Base-by-base conservation (phyloP, 2,888 invertebrate genomes). In the Endotricha flammealis region DNA sequence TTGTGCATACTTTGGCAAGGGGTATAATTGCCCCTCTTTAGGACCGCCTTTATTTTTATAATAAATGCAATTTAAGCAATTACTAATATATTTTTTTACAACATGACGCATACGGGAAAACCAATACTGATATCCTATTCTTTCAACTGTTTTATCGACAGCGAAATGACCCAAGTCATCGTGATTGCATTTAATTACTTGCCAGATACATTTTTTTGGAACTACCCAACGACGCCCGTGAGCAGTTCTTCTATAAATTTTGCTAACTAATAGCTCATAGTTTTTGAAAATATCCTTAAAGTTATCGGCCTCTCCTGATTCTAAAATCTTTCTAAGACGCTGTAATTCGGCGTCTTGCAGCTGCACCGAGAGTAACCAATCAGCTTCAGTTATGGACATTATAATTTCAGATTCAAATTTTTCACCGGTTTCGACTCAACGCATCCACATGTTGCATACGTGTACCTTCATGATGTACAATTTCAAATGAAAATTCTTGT, bases 291-390 rank as follows among this genome's bases (percentile, higher is more conserved):
- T 35, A 4, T 45, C 24, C 38, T 40, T 53, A 35, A 53, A 12
- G 3, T 28, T 12, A 10, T 53, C 41, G 11, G 38, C 36, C 1
- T 59, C 44, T 7, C 54, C 53, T 32, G 53, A 50, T 17, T 41
- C 29, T 46, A 48, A 37, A 9, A 39, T 38, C 0, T 37, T 13
- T 9, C 24, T 46, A 4, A 47, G 38, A 24, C 22, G 14, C 4
- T 9, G 12, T 16, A 53, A 10, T 8, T 42, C 12, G 0, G 41
- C 29, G 16, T 57, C 54, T 29, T 57, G 53, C 6, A 46, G 2
- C 27, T 57, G 51, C 0, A 53, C 50, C 0, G 50, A 40, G 1
- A 53, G 32, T n/a, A 54, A 27, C 54, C 48, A 51, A 17, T 57
- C 50, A 4, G 41, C 44, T 20, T 48, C 46, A 1, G 45, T 45